phyloP scores from a whole-genome alignment of 2,888 invertebrate genomes.

The Nomada goodeniana region DNA sequence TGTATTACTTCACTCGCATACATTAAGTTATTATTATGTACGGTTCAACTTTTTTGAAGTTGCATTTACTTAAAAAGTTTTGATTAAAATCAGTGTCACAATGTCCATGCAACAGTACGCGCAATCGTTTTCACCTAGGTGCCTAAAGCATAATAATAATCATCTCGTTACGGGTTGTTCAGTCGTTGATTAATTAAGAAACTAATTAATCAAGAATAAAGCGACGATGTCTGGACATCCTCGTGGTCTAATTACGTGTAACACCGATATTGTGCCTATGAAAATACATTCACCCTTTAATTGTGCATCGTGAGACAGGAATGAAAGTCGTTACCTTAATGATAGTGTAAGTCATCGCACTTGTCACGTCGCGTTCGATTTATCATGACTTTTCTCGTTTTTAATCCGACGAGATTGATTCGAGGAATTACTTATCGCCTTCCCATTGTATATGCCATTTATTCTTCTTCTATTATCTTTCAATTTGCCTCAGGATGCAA shows the following conservation, averaged over 20 bases:
- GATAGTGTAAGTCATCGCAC: slow-evolving; percentile 57
- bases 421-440: slow-evolving; percentile 43
- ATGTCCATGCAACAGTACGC: neutral
- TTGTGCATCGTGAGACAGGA: slow-evolving; percentile 42
- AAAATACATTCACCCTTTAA: slow-evolving; percentile 39
- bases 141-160: slow-evolving; percentile 24
- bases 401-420: slow-evolving; percentile 44
- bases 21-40: neutral
- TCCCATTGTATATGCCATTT: slow-evolving; percentile 33
- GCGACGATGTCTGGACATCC: slow-evolving; percentile 48
- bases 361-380: slow-evolving; percentile 54
- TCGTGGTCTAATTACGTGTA: slow-evolving; percentile 22
- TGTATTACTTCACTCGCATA: neutral
- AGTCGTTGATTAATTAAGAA: slow-evolving; percentile 51
- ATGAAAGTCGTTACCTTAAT: slow-evolving; percentile 58
- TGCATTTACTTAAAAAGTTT: neutral
- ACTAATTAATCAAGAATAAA: slow-evolving; percentile 61
- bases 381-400: slow-evolving; percentile 47
- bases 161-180: slow-evolving; percentile 21
- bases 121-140: slow-evolving; percentile 15
- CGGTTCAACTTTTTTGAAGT: neutral
- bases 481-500: slow-evolving; percentile 46
- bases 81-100: neutral
- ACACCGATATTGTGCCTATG: slow-evolving; percentile 28
- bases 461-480: slow-evolving; percentile 33